phyloP scores from a whole-genome alignment of 2,113 vertebrate genomes.

The Gobius niger region DNA sequence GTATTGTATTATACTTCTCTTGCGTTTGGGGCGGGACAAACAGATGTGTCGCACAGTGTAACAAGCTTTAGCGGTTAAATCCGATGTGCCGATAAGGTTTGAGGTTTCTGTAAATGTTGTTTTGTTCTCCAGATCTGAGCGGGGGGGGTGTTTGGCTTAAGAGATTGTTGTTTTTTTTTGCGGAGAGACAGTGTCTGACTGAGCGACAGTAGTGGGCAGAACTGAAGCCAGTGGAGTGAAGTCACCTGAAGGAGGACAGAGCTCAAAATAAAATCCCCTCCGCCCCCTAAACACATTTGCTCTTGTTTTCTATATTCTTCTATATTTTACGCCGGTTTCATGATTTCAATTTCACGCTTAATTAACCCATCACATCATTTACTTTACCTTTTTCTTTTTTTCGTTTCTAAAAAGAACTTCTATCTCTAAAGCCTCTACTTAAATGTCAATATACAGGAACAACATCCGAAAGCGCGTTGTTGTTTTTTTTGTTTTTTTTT shows the following conservation, averaged over 20 bases:
- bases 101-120: not conserved
- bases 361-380: constrained; percentile 45
- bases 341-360: constrained; percentile 41
- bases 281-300: constrained; percentile 2
- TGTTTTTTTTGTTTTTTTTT: too few relatives aligned
- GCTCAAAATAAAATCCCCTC: constrained; percentile 13
- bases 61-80: not conserved
- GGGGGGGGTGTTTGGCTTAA: constrained; percentile 3
- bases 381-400: constrained; percentile 8
- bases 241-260: constrained; percentile 35
- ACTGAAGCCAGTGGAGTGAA: constrained; percentile 58
- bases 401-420: constrained; percentile 63
- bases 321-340: constrained; percentile 21
- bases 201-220: constrained; percentile 74
- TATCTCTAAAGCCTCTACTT: constrained; percentile 59
- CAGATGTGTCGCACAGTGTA: not conserved
- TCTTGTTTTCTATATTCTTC: constrained; percentile 2
- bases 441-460: constrained; percentile 58
- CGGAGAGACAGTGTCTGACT: constrained; percentile 76
- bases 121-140: not conserved
- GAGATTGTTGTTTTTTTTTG: constrained; percentile 37
- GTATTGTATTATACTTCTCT: too few relatives aligned
- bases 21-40: too few relatives aligned
- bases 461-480: constrained; percentile 15
- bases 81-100: not conserved